Evolutionary conservation across 2,888 invertebrate genomes (phyloP), one percentile per base, ranked within the genome.

Genomic region (Hirtodrosophila trivittata): DNA sequence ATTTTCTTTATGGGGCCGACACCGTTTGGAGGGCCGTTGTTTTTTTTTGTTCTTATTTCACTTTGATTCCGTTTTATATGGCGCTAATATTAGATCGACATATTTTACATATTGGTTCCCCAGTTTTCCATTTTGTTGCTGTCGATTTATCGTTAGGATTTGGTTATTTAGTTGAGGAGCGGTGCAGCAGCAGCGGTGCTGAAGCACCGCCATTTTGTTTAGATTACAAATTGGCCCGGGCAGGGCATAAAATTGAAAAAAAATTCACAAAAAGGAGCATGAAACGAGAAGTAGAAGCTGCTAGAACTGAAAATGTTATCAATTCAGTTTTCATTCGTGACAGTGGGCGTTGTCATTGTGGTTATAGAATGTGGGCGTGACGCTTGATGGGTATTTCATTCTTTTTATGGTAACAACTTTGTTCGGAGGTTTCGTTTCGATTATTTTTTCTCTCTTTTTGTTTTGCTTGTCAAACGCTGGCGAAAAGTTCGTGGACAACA

Each of bases 141-240:
- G 51, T 63, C 58, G 71, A 58, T 62, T 62, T 65, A 77, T 71
- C 75, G 75, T n/a, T 73, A 63, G 80, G 54, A 80, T 82, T 80
- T 74, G 64, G 55, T 80, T 76, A 81, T 83, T 83, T 56, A 78
- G 65, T 45, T 37, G 12, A 38, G 25, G 38, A 25, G 25, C 2
- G 14, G 7, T 12, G 38, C 26, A 42, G 32, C 5, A 16, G 14
- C 26, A 33, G 42, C 35, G 12, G 25, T 25, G 26, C n/a, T 10
- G 13, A 30, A 12, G 7, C 45, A 25, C 32, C 49, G 56, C 66
- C 68, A 85, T 70, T 69, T 83, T 87, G 86, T 86, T 85, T 87
- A 86, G 84, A 86, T 85, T 87, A 87, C 87, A 87, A 85, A 87
- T 85, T 85, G 84, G 70, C 71, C 54, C 63, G 52, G 59, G 51